Percentiles rank a stretch among this genome's conserved stretches.
Evolutionary conservation across 2,888 invertebrate species (phyloP).

Genomic region (Apotomis turbidana): DNA sequence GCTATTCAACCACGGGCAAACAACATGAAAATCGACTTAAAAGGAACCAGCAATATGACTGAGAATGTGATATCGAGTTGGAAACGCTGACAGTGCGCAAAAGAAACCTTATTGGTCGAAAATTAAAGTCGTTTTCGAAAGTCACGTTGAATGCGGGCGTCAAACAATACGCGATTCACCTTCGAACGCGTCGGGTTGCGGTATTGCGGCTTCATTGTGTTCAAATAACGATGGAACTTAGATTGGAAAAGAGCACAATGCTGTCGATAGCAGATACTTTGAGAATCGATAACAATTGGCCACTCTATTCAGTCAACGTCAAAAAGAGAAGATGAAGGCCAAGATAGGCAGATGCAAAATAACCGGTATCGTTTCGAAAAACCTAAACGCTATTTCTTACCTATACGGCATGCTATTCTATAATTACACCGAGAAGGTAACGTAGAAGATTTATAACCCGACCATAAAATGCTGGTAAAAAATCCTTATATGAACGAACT

Average conservation of each 20-base stretch:
- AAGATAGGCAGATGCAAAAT: constrained; percentile 21
- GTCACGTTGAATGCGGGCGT: constrained; percentile 76
- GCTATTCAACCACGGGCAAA: constrained; percentile 52
- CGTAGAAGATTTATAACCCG: constrained; percentile 5
- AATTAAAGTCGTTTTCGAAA: constrained; percentile 79
- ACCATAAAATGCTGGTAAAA: not conserved
- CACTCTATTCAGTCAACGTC: constrained; percentile 21
- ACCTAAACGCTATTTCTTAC: constrained; percentile 1
- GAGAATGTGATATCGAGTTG: constrained; percentile 47
- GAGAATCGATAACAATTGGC: constrained; percentile 51
- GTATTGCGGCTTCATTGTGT: constrained; percentile 83
- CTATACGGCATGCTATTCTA: not conserved
- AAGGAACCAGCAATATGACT: constrained; percentile 48
- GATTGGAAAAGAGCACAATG: constrained; percentile 72
- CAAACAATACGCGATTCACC: constrained; percentile 84
- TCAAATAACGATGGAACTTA: constrained; percentile 78
- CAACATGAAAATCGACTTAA: constrained; percentile 53
- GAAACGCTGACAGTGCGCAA: constrained; percentile 59
- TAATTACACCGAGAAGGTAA: constrained; percentile 1
- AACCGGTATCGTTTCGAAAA: constrained; percentile 19
- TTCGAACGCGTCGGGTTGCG: constrained; percentile 82
- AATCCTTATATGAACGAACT: not conserved
- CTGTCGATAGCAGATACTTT: constrained; percentile 67
- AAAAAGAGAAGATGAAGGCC: constrained; percentile 26
- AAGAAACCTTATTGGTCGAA: constrained; percentile 76